A percentile compares a stretch with the other conserved stretches of the same genome.
Conservation (phyloP, 2,888 invertebrate species). For the Diadegma fenestrale region DNA sequence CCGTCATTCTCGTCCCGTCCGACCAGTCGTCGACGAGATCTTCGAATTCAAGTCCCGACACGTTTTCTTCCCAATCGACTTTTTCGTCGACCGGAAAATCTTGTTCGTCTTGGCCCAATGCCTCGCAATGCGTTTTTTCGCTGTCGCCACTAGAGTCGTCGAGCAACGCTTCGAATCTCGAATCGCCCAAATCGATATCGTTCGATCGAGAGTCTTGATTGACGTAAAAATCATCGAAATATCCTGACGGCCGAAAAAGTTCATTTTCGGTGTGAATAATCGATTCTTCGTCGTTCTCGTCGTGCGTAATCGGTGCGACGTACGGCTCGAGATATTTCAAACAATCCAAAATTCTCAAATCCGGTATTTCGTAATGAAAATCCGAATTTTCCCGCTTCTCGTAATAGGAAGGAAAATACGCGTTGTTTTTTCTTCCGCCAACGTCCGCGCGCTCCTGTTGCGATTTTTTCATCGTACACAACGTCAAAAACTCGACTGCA, state of each 20-base stretch:
- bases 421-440: constrained; percentile 27
- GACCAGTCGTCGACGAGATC: constrained; percentile 75
- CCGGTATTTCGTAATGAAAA: constrained; percentile 74
- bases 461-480: constrained; percentile 78
- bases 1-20: constrained; percentile 56
- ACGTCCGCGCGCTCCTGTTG: constrained; percentile 66
- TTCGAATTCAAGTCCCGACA: constrained; percentile 66
- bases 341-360: constrained; percentile 71
- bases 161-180: constrained; percentile 76
- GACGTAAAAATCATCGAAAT: constrained; percentile 21
- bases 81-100: constrained; percentile 41
- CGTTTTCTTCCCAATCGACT: constrained; percentile 56
- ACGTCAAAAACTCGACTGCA: constrained; percentile 80
- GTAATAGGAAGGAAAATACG: constrained; percentile 68
- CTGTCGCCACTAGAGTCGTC: constrained; percentile 71
- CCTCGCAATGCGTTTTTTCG: constrained; percentile 3
- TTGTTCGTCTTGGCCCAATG: neutral
- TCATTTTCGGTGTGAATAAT: constrained; percentile 12
- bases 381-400: constrained; percentile 57
- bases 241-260: neutral
- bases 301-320: constrained; percentile 18
- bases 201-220: neutral
- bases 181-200: constrained; percentile 35
- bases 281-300: constrained; percentile 43
- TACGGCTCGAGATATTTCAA: constrained; percentile 65